Evolutionary conservation across 2,888 invertebrate genomes (phyloP).

Genomic region (Agrotis ipsilon): DNA sequence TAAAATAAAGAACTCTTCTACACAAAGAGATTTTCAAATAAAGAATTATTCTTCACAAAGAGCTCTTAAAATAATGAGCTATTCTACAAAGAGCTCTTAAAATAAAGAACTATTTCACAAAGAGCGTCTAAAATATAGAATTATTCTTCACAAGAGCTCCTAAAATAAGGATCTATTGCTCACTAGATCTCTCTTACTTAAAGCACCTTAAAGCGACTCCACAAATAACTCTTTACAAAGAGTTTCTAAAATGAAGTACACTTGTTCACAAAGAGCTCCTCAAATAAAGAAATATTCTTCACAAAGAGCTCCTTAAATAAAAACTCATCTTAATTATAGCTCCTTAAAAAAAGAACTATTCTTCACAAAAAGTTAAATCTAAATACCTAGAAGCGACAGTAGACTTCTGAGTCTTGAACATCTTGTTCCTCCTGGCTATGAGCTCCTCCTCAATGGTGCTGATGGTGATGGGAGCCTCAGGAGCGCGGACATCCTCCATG

Average conservation of each 20-base stretch:
- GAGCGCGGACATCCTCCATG: slow-evolving; percentile 84
- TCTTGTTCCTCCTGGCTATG: slow-evolving; percentile 75
- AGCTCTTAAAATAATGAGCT: neutral
- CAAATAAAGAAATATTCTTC: no score
- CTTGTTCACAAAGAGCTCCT: no score
- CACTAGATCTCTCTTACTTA: no score
- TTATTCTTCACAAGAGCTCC: no score
- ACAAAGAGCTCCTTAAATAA: no score
- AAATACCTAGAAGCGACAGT: slow-evolving; percentile 91
- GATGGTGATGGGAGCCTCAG: slow-evolving; percentile 75
- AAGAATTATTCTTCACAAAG: neutral
- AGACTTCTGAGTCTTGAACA: slow-evolving; percentile 92
- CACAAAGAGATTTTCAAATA: neutral
- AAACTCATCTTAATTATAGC: neutral
- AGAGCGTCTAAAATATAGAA: no score
- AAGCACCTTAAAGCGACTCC: no score
- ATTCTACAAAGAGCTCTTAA: neutral
- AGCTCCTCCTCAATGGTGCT: slow-evolving; percentile 81
- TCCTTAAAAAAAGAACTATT: neutral
- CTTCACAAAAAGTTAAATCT: neutral
- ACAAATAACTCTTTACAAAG: no score
- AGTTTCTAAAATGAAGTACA: no score
- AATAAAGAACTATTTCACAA: no score
- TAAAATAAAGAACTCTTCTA: neutral
- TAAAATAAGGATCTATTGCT: no score